These are phyloP conservation scores for roundworm (Caenorhabditis elegans) DNA, from an alignment of 1,140 invertebrate genomes.

Conservation along the genomic window DNA sequence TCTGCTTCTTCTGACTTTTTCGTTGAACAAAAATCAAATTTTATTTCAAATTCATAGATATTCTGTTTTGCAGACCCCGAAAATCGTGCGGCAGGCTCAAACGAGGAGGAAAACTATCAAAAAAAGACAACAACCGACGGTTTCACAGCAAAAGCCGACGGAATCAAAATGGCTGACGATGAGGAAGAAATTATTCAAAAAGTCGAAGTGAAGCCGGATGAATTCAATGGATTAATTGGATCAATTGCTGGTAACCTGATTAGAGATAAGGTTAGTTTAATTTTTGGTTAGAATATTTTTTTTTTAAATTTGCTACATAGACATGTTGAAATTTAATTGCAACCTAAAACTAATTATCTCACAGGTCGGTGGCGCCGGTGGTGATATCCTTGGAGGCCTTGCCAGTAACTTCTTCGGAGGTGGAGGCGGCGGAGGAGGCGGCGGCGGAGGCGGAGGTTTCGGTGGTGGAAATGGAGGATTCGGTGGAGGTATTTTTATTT, in stretches of 20 bases:
- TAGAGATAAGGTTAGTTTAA: constrained; percentile 50
- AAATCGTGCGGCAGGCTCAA: neutral
- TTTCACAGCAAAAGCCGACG: neutral
- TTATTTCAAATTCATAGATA: no score
- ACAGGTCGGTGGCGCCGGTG: constrained; percentile 49
- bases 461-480: constrained; percentile 3
- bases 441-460: constrained; percentile 32
- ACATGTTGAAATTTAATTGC: no score
- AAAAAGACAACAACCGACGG: neutral
- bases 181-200: constrained; percentile 43
- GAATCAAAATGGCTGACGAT: constrained; percentile 43
- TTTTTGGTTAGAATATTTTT: no score
- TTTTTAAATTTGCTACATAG: no score
- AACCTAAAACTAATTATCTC: neutral
- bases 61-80: neutral
- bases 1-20: no score
- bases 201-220: constrained; percentile 58
- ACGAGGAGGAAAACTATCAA: neutral
- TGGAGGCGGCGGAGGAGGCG: constrained; percentile 35
- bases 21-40: no score
- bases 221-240: constrained; percentile 65
- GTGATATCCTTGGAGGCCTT: constrained; percentile 47
- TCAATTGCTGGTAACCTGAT: constrained; percentile 64
- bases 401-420: constrained; percentile 43
- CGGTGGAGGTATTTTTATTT: constrained; percentile 27